Conservation (phyloP, 2,113 vertebrate species). For the Opisthocomus hoazin region DNA sequence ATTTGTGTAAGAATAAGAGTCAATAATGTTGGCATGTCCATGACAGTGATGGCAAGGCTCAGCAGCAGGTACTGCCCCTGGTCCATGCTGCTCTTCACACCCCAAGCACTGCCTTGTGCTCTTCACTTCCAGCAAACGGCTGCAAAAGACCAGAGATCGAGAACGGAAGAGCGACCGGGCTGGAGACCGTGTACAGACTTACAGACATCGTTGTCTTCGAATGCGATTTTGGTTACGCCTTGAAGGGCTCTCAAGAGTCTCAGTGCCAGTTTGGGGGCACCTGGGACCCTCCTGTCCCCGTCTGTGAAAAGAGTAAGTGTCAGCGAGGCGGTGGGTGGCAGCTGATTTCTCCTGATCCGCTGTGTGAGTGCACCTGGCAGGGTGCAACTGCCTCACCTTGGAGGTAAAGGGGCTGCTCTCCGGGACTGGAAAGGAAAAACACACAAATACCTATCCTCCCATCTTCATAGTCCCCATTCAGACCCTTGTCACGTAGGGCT, state of each 20-base stretch:
- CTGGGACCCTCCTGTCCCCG: conserved; percentile 41
- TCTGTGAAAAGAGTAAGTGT: conserved; percentile 43
- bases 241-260: conserved; percentile 46
- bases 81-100: background rate
- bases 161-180: background rate
- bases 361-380: background rate
- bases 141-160: background rate
- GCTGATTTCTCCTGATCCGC: background rate
- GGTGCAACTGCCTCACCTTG: background rate
- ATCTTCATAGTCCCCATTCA: background rate
- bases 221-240: background rate
- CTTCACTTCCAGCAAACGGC: background rate
- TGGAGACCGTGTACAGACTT: background rate
- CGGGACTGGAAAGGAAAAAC: background rate
- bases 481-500: background rate
- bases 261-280: conserved; percentile 32
- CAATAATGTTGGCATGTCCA: accelerated
- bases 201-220: background rate
- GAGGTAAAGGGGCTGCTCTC: background rate
- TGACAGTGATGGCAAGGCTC: background rate
- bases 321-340: background rate
- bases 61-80: background rate
- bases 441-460: background rate
- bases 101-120: background rate
- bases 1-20: background rate